Percentiles rank a stretch among this genome's conserved stretches.
Conservation (phyloP, 2,113 vertebrate genomes). For the Pedetes capensis region DNA sequence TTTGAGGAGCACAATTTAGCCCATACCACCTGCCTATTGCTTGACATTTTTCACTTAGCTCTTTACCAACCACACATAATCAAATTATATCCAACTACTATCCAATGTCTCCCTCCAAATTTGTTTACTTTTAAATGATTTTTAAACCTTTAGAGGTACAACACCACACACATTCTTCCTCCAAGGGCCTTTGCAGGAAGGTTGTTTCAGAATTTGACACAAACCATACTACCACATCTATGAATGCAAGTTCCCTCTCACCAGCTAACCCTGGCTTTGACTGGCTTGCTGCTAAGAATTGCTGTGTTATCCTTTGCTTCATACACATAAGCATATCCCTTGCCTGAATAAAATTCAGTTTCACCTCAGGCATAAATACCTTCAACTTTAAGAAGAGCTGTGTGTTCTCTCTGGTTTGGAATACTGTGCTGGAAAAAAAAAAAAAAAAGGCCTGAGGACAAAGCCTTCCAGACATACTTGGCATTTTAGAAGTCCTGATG, state of each 20-base stretch:
- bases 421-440: not conserved
- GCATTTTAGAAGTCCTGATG: not conserved
- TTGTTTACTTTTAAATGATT: not conserved
- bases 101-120: not conserved
- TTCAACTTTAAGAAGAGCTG: conserved; percentile 18
- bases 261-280: not conserved
- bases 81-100: not conserved
- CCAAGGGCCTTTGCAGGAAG: not conserved
- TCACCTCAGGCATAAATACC: not conserved
- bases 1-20: not conserved
- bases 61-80: not conserved
- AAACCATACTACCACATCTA: not conserved
- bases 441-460: not conserved
- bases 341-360: not conserved
- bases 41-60: not conserved
- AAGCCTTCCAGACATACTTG: not conserved
- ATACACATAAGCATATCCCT: not conserved
- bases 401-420: not conserved
- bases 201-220: not conserved
- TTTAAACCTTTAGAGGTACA: not conserved
- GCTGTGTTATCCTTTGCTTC: conserved; percentile 12
- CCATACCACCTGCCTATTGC: not conserved
- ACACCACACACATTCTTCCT: not conserved
- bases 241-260: not conserved
- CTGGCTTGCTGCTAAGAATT: not conserved